Conservation (phyloP, 2,113 vertebrate genomes). For the Chloebia gouldiae region DNA sequence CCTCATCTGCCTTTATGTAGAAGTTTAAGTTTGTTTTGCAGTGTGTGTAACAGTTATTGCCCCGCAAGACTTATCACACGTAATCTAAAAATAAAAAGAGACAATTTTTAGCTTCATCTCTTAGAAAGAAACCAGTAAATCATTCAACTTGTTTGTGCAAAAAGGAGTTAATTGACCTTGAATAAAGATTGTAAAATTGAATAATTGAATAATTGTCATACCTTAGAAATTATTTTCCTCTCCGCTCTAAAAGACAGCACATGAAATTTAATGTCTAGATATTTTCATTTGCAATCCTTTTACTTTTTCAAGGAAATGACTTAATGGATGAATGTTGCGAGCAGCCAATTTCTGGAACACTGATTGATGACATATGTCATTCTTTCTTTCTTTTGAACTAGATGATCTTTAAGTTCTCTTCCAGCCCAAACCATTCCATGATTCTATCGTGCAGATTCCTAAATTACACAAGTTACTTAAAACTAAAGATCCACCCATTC, state of each 20-base stretch:
- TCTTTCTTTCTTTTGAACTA: not conserved
- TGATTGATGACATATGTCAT: not conserved
- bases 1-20: not conserved
- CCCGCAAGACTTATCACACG: not conserved
- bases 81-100: not conserved
- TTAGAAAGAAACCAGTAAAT: not conserved
- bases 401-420: not conserved
- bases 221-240: not conserved
- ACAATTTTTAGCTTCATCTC: not conserved
- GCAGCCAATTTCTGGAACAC: not conserved
- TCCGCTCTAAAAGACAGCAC: not conserved
- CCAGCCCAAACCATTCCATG: not conserved
- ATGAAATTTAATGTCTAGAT: not conserved
- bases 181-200: slow-evolving; percentile 25
- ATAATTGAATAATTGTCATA: not conserved
- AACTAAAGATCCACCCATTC: not conserved
- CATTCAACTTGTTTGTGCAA: not conserved
- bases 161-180: not conserved
- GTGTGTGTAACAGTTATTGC: not conserved
- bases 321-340: not conserved
- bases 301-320: slow-evolving; percentile 17
- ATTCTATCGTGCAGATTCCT: not conserved
- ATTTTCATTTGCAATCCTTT: not conserved
- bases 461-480: not conserved
- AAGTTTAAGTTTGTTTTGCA: not conserved